A percentile compares a stretch with the other conserved stretches of the same genome.
Conservation (phyloP, 92 coral and sea anemone species). For the Porites cylindrica region DNA sequence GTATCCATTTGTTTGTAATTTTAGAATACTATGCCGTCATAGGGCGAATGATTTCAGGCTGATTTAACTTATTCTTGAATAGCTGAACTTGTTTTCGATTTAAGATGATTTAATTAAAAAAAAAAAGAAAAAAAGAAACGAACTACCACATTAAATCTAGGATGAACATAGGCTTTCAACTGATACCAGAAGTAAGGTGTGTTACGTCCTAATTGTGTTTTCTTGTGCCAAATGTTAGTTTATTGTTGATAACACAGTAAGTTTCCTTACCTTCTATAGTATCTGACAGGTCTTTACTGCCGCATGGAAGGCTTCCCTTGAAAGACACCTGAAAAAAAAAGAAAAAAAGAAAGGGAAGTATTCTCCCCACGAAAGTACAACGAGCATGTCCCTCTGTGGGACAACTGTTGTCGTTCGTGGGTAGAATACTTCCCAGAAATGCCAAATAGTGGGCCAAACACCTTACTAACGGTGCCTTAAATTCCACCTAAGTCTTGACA, state of each 20-base stretch:
- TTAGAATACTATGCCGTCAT: not conserved
- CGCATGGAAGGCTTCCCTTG: not conserved
- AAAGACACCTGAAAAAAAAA: not conserved
- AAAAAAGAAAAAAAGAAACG: not conserved
- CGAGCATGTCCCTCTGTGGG: slow-evolving; percentile 3
- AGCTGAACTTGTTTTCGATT: not conserved
- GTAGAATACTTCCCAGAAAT: not conserved
- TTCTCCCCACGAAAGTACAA: not conserved
- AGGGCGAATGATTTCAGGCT: not conserved
- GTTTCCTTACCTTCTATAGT: slow-evolving; percentile 6
- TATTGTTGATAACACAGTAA: not conserved
- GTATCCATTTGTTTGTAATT: not conserved
- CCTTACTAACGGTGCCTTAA: not conserved
- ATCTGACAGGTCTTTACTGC: not conserved
- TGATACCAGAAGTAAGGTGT: not conserved
- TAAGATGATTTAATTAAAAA: not conserved
- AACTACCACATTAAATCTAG: slow-evolving; percentile 2
- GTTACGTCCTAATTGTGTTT: not conserved
- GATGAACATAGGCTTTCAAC: not conserved
- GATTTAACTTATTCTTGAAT: not conserved
- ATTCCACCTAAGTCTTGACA: not conserved
- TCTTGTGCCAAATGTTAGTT: not conserved
- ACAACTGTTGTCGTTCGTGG: not conserved
- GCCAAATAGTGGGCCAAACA: slow-evolving; percentile 10
- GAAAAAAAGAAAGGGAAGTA: slow-evolving; percentile 3